Conservation (phyloP, 1,140 invertebrate genomes). For the Campoletis sonorensis region DNA sequence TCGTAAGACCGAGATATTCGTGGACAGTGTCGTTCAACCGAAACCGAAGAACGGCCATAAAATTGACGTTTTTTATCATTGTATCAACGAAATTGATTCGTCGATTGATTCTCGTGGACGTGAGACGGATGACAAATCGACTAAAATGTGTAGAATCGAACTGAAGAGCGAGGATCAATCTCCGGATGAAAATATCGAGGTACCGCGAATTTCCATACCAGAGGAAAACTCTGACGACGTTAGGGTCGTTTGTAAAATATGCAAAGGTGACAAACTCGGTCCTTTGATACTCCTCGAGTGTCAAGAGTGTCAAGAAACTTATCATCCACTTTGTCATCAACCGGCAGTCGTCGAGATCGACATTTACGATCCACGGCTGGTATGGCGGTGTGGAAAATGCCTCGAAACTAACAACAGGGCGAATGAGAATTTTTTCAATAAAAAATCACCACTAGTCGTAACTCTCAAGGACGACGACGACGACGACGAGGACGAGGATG, state of each 20-base stretch:
- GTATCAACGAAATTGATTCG: background rate
- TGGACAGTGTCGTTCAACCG: background rate
- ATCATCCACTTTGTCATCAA: conserved; percentile 65
- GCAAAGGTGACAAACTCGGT: conserved; percentile 63
- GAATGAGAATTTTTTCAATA: conserved; percentile 8
- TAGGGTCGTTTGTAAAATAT: conserved; percentile 57
- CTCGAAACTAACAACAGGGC: conserved; percentile 17
- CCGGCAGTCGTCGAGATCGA: conserved; percentile 61
- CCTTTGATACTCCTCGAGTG: conserved; percentile 64
- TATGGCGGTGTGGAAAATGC: conserved; percentile 63
- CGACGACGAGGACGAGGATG: background rate
- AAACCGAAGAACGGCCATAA: background rate
- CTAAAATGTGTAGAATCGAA: background rate
- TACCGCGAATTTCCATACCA: conserved; percentile 69
- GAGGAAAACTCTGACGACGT: conserved; percentile 53
- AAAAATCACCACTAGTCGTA: conserved; percentile 2
- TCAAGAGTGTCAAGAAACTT: conserved; percentile 63
- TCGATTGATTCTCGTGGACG: background rate
- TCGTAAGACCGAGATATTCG: background rate
- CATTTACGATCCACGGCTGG: conserved; percentile 60
- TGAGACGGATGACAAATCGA: background rate
- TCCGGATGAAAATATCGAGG: conserved; percentile 52
- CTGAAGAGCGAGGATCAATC: conserved; percentile 34
- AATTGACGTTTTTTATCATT: background rate
- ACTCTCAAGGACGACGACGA: background rate